Base-by-base conservation (phyloP, 2,797 vertebrate species). In the Xenentodon cancila region DNA sequence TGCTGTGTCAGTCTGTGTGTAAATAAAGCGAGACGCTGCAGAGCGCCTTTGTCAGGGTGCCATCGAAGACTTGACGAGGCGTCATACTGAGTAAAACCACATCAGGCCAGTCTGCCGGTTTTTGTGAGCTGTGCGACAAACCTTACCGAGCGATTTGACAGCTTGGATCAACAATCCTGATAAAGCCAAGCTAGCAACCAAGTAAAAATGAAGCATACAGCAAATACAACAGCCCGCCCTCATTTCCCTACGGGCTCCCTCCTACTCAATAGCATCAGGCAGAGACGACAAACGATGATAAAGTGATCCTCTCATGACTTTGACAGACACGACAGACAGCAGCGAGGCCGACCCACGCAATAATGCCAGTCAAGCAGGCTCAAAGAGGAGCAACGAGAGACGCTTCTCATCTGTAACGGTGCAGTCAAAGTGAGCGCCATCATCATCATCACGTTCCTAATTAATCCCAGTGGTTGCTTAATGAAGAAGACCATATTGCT, bases 251-350 rank as follows among this genome's bases (percentile, higher is more conserved):
- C 95, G 95, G 94, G 92, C 93, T 92, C 86, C 88, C 90, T 89
- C 90, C 93, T 80, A 94, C 94, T 94, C 92, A 94, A 93, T 91
- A 84, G 91, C 84, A 90, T 94, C 94, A 92, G 82, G 91, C 92
- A 82, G 63, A 5, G 88, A 95, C 96, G 96, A 97, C 96, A 98
- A 97, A 99, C 92, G 96, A 98, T 98, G 97, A 99, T 98, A 97
- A 98, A 99, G 97, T 96, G 95, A 95, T 95, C 91, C 92, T 93
- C 90, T 92, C 89, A 88, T 93, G 92, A 92, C 80, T 91, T 88
- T 89, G 94, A 94, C 94, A 92, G 95, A 93, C 92, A 90, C 91
- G 93, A 91, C 91, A 94, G 95, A 96, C 95, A 94, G 93, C 93
- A 88, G 93, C 92, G 90, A 84, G 80, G 74, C 75, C n/a, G 90